Base-by-base conservation (phyloP, 2,888 invertebrate species). In the Tuta absoluta region DNA sequence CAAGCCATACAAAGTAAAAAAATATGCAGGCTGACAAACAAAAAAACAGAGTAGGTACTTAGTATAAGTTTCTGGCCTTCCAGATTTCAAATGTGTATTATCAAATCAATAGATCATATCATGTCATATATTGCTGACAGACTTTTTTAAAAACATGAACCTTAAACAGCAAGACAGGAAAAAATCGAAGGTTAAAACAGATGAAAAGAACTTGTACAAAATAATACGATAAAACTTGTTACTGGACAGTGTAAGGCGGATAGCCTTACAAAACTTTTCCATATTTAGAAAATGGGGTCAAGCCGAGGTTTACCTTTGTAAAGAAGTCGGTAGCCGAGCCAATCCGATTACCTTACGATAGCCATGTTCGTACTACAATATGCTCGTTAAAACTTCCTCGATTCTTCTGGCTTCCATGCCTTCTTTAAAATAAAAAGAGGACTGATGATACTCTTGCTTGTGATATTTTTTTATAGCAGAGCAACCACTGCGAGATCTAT, bases 231-330 rank as follows among this genome's bases (percentile, higher is more conserved):
- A 66, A 72, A 72, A 71, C 68, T 70, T 68, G 60, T 67, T 69
- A 72, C 33, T 17, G 72, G 69, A 69, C 68, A 70, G 66, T 66
- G 68, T 67, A 24, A 70, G 74, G 77, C 74, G 74, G 80, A 76
- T 77, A 77, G 76, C 82, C 84, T 86, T 86, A 84, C 80, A 82
- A 87, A 84, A 83, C 77, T 81, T 84, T 77, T 76, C 89, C 89
- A 87, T 89, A 90, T 88, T 84, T 84, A 84, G 87, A 76, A 78
- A 90, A 86, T 76, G 84, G 80, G 89, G 90, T 85, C 87, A 85
- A 76, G 75, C 71, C 72, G 77, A 77, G 77, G 77, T 77, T 83
- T 75, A 80, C 82, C 79, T 85, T 82, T 85, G 77, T 77, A 80
- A 78, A 80, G 78, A 76, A 75, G 72, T 68, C 68, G 63, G 64